Conservation (phyloP, 2,888 invertebrate species). For the Rhagonycha fulva region DNA sequence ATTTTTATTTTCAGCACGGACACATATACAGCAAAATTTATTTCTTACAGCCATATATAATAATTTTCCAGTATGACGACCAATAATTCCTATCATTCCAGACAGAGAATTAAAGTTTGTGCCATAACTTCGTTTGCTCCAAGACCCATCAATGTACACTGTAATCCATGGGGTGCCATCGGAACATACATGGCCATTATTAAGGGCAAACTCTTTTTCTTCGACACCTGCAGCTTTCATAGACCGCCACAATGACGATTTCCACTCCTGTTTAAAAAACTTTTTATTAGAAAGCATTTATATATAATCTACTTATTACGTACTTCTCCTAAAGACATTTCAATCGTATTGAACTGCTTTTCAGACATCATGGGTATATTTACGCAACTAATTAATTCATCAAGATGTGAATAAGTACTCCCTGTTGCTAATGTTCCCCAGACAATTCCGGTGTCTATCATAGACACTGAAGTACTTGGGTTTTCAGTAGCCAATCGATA, state of each 20-base stretch:
- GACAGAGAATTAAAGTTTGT: constrained; percentile 33
- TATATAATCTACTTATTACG: neutral
- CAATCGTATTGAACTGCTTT: constrained; percentile 22
- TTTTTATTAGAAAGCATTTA: neutral
- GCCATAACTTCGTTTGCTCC: constrained; percentile 35
- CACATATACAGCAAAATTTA: constrained; percentile 35
- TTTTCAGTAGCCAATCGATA: neutral
- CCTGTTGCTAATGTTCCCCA: constrained; percentile 31
- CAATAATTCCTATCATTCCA: constrained; percentile 34
- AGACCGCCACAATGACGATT: constrained; percentile 6
- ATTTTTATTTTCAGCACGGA: constrained; percentile 17
- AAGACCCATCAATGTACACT: constrained; percentile 36
- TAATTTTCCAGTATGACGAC: constrained; percentile 26
- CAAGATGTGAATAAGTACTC: constrained; percentile 24
- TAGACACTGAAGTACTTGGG: neutral
- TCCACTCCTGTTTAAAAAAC: constrained; percentile 10
- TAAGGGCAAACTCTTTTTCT: constrained; percentile 27
- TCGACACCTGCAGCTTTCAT: constrained; percentile 18
- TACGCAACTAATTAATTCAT: constrained; percentile 27
- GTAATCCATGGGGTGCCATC: constrained; percentile 34
- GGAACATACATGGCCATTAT: constrained; percentile 12
- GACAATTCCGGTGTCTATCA: constrained; percentile 17
- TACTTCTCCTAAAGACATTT: neutral
- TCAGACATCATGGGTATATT: constrained; percentile 25
- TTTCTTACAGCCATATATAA: constrained; percentile 33